phyloP scores from a whole-genome alignment of 2,113 vertebrate genomes.

The Tachysurus fulvidraco region DNA sequence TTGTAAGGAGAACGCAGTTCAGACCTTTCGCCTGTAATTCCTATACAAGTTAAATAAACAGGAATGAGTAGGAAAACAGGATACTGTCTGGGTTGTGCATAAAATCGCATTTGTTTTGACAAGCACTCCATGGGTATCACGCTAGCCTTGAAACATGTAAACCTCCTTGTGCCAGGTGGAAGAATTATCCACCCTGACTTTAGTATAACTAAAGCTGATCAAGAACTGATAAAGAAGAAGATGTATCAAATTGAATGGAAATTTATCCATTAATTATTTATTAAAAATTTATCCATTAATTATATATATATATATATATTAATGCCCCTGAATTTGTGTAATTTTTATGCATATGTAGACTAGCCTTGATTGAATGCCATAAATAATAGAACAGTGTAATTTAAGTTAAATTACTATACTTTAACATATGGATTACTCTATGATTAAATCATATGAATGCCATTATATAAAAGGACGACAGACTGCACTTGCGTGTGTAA shows the following conservation, averaged over 20 bases:
- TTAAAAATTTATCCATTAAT: background rate
- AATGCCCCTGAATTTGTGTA: background rate
- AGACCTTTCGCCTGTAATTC: conserved; percentile 1
- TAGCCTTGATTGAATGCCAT: background rate
- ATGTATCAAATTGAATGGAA: background rate
- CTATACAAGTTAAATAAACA: background rate
- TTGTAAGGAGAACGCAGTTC: background rate
- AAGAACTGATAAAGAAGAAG: too few relatives aligned
- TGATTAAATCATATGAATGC: background rate
- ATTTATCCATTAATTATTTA: background rate
- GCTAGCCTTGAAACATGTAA: background rate
- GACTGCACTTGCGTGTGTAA: background rate
- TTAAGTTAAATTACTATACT: background rate
- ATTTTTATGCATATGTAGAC: background rate
- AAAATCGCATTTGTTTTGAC: background rate
- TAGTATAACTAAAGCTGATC: background rate
- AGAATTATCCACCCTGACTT: background rate
- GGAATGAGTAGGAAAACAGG: conserved; percentile 4
- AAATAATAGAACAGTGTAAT: background rate
- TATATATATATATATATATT: too few relatives aligned
- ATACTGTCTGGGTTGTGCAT: background rate
- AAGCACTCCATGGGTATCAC: background rate
- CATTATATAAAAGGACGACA: background rate
- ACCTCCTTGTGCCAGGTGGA: background rate
- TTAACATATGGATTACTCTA: background rate